Conservation (phyloP, 2,113 vertebrate species). For the Columba janthina region DNA sequence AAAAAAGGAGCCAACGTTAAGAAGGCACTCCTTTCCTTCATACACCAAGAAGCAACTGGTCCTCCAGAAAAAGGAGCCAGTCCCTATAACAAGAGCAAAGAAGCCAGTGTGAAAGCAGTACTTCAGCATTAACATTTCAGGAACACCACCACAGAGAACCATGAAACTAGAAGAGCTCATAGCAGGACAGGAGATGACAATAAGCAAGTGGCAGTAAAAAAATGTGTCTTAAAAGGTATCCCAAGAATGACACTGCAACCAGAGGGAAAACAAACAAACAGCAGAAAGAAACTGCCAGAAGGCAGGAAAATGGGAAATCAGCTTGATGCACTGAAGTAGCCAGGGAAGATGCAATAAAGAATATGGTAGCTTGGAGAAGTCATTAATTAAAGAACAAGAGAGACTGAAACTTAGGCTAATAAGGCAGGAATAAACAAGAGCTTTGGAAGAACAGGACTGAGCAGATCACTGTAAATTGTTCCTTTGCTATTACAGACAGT, state of each 20-base stretch:
- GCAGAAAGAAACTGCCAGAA: background rate
- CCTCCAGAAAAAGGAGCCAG: background rate
- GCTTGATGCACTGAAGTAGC: background rate
- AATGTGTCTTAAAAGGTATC: background rate
- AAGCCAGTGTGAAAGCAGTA: background rate
- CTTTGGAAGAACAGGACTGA: background rate
- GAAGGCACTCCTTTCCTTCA: background rate
- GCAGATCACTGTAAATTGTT: background rate
- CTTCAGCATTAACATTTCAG: background rate
- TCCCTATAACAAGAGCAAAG: background rate
- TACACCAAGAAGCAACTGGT: background rate
- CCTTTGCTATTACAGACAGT: background rate
- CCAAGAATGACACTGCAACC: background rate
- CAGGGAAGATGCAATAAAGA: background rate
- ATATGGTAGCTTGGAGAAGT: background rate
- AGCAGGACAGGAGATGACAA: background rate
- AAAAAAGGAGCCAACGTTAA: background rate
- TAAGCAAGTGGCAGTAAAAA: background rate
- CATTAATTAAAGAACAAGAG: background rate
- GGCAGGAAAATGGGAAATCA: background rate
- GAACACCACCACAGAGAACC: background rate
- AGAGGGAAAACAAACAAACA: background rate
- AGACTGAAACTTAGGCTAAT: background rate
- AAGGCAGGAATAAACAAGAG: background rate
- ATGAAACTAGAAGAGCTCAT: background rate